Conservation (phyloP, 2,113 vertebrate species). For the Microtus richardsoni region DNA sequence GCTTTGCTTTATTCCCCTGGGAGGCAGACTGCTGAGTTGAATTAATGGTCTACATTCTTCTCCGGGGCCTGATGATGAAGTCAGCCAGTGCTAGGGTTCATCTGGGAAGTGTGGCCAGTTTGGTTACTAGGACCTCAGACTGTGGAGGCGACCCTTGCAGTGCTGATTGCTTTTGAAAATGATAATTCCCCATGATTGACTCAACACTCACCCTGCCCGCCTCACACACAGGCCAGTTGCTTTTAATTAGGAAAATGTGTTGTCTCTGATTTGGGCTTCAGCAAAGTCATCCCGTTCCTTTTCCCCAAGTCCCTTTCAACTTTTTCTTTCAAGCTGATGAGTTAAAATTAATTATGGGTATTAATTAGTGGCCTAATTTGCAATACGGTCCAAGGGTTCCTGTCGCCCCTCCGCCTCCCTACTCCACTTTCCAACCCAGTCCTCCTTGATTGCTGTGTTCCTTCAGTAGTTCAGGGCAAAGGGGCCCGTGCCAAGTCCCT, state of each 20-base stretch:
- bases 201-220: not conserved
- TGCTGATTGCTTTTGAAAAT: slow-evolving; percentile 67
- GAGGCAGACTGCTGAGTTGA: not conserved
- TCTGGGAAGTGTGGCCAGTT: slow-evolving; percentile 29
- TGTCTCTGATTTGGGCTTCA: slow-evolving; percentile 43
- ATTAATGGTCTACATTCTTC: not conserved
- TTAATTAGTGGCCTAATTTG: not conserved
- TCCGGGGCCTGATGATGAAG: not conserved
- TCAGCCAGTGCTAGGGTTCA: not conserved
- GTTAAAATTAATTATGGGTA: slow-evolving; percentile 33
- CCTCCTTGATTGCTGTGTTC: not conserved
- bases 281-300: slow-evolving; percentile 11
- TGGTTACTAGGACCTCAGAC: slow-evolving; percentile 41
- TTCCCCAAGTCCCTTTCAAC: slow-evolving; percentile 32
- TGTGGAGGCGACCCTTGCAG: slow-evolving; percentile 21
- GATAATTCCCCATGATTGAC: slow-evolving; percentile 65
- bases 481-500: not conserved
- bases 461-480: not conserved
- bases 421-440: not conserved
- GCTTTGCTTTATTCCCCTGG: not conserved
- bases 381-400: not conserved
- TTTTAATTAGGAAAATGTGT: slow-evolving; percentile 70
- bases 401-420: not conserved
- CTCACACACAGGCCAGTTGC: not conserved
- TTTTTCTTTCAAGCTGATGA: slow-evolving; percentile 15